These are phyloP conservation scores for Kuschelorhynchus macadamiae DNA, from an alignment of 2,888 invertebrate species.

Conservation along the genomic window DNA sequence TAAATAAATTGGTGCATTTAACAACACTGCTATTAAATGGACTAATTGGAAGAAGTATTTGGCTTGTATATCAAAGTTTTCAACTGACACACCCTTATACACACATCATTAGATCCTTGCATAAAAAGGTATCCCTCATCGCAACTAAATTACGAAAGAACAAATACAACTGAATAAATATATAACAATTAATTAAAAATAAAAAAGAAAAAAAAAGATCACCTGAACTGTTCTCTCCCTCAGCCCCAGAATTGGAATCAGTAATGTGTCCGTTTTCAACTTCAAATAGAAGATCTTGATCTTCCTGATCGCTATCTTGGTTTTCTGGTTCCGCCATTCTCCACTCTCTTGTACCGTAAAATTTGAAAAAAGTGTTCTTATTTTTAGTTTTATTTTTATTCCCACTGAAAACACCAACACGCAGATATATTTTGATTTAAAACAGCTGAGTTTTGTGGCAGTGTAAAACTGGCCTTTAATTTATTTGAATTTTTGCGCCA, in stretches of 20 bases:
- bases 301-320: conserved; percentile 53
- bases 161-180: too few relatives aligned
- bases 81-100: too few relatives aligned
- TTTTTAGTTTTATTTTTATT: conserved; percentile 12
- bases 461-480: too few relatives aligned
- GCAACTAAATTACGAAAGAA: too few relatives aligned
- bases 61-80: too few relatives aligned
- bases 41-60: too few relatives aligned
- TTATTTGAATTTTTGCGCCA: too few relatives aligned
- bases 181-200: too few relatives aligned
- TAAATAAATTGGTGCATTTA: too few relatives aligned
- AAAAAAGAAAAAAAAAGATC: conserved; percentile 12
- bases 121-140: too few relatives aligned
- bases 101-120: too few relatives aligned
- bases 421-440: not conserved
- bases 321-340: conserved; percentile 53
- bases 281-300: conserved; percentile 52
- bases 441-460: conserved; percentile 13
- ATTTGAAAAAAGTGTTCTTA: conserved; percentile 4
- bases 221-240: conserved; percentile 53
- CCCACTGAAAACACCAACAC: conserved; percentile 8
- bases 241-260: conserved; percentile 49
- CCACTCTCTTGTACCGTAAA: not conserved
- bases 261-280: conserved; percentile 62
- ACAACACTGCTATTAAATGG: too few relatives aligned